Evolutionary conservation across 2,888 invertebrate species (phyloP).

Genomic region (Prostheceraeus crozeri): DNA sequence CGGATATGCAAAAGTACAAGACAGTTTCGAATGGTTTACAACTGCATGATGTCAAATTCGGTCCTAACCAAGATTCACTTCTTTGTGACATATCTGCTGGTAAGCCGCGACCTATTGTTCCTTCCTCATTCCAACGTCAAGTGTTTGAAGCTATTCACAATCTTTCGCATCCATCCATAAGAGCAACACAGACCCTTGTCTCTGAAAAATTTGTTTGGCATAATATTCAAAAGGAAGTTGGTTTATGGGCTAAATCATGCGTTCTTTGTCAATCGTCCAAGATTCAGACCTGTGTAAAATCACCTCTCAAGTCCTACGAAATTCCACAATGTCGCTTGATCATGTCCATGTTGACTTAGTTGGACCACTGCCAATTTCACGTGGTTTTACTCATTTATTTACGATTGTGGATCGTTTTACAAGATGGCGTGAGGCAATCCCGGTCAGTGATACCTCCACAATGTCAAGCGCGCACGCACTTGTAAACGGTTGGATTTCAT

Average conservation of each 20-base stretch:
- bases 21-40: constrained; percentile 18
- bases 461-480: constrained; percentile 51
- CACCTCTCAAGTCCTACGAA: constrained; percentile 33
- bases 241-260: constrained; percentile 45
- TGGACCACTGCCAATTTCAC: constrained; percentile 50
- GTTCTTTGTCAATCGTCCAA: constrained; percentile 49
- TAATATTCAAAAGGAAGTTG: constrained; percentile 41
- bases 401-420: constrained; percentile 46
- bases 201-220: constrained; percentile 22
- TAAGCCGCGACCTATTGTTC: constrained; percentile 37
- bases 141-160: constrained; percentile 24
- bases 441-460: constrained; percentile 30
- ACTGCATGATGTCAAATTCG: background rate
- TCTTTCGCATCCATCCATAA: constrained; percentile 28
- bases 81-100: constrained; percentile 34
- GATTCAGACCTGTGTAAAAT: constrained; percentile 44
- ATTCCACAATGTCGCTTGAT: constrained; percentile 45
- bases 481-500: constrained; percentile 52
- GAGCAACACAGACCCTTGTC: constrained; percentile 32
- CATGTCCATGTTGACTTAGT: constrained; percentile 58
- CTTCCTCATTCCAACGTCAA: constrained; percentile 28
- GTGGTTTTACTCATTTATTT: constrained; percentile 41
- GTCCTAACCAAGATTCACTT: constrained; percentile 10
- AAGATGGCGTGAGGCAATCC: constrained; percentile 38
- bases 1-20: constrained; percentile 27